Conservation (phyloP, 2,888 invertebrate species). For the Nebria salina region DNA sequence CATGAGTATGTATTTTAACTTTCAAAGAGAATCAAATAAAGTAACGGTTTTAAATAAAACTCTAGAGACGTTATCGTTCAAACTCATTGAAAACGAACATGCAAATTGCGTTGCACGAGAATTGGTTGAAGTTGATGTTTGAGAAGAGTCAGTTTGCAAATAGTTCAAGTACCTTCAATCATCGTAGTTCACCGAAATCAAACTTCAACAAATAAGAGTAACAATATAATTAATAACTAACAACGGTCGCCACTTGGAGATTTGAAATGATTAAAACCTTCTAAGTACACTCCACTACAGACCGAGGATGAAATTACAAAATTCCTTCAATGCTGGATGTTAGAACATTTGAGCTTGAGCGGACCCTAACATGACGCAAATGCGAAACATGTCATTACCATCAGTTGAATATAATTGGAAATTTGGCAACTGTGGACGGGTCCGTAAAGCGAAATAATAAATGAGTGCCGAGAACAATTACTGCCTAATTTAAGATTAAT, state of each 20-base stretch:
- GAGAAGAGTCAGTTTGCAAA: slow-evolving; percentile 14
- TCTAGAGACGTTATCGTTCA: slow-evolving; percentile 8
- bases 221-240: slow-evolving; percentile 35
- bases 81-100: slow-evolving; percentile 26
- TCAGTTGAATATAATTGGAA: neutral
- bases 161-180: slow-evolving; percentile 30
- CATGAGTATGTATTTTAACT: neutral
- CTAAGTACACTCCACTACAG: neutral
- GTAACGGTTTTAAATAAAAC: neutral
- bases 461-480: neutral
- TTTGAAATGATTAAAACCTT: neutral
- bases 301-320: neutral
- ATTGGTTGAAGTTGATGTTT: slow-evolving; percentile 5
- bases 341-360: neutral
- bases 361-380: neutral
- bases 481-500: neutral
- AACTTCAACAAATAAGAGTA: slow-evolving; percentile 8
- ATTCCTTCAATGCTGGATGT: neutral
- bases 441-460: neutral
- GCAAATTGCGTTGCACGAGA: slow-evolving; percentile 31
- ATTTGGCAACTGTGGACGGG: neutral
- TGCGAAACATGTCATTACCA: neutral
- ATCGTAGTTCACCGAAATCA: slow-evolving; percentile 16
- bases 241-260: neutral
- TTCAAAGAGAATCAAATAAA: neutral